Percentiles rank a stretch among this genome's conserved stretches.
Evolutionary conservation across 2,888 invertebrate species (phyloP).

Genomic region (Pseudoips prasinana): DNA sequence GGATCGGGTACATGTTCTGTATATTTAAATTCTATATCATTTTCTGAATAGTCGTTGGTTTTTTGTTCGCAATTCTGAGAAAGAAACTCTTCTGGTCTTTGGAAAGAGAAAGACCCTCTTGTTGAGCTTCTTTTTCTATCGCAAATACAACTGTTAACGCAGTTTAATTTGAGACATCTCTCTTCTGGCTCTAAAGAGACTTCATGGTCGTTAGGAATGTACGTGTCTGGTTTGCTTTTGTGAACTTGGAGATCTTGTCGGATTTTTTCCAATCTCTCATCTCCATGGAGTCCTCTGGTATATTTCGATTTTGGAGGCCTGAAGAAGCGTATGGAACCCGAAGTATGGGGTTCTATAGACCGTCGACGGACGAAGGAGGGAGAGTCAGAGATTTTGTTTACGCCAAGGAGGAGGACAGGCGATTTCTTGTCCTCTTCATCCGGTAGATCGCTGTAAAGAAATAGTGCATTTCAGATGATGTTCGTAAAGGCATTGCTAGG

Average conservation of each 20-base stretch:
- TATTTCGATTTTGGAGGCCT: conserved; percentile 73
- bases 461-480: conserved; percentile 22
- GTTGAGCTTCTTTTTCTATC: conserved; percentile 64
- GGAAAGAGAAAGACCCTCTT: conserved; percentile 72
- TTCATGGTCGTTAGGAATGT: conserved; percentile 68
- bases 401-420: conserved; percentile 82
- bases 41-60: conserved; percentile 62
- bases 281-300: conserved; percentile 69
- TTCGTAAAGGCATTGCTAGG: conserved; percentile 1
- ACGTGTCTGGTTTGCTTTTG: conserved; percentile 67
- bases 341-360: conserved; percentile 60
- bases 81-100: conserved; percentile 64
- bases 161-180: conserved; percentile 61
- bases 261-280: conserved; percentile 72
- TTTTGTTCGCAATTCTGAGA: conserved; percentile 55
- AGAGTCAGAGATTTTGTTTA: conserved; percentile 80
- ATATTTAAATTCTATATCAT: conserved; percentile 75
- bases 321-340: conserved; percentile 71
- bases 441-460: conserved; percentile 82
- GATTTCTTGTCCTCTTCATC: conserved; percentile 83
- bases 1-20: conserved; percentile 70
- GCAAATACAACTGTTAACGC: conserved; percentile 68
- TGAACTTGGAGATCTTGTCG: conserved; percentile 70
- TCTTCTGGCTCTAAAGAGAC: conserved; percentile 60
- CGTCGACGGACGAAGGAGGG: conserved; percentile 65